Base-by-base conservation (phyloP, 2,888 invertebrate genomes). In the Cetonia aurata region DNA sequence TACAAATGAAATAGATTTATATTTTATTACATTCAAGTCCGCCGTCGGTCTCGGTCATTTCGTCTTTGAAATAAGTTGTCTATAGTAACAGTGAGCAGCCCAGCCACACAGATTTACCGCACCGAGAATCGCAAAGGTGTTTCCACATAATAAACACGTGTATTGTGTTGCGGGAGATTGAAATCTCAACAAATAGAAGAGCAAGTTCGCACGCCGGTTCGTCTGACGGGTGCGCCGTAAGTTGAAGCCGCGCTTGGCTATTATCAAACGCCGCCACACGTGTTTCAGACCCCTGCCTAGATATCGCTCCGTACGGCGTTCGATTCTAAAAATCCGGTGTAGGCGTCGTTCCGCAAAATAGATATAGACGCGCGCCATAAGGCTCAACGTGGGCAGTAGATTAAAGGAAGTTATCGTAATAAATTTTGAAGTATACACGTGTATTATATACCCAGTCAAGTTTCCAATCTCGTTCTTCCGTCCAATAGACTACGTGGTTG, bases 381-480 rank as follows among this genome's bases (percentile, higher is more conserved):
- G 33, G 33, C 33, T 46, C 62, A 37, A 62, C 46, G 42, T 19
- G 17, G 62, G 46, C 48, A 48, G 62, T 33, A 62, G 62, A 62
- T 62, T 62, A 62, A 62, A 62, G 62, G 48, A 62, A 37, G 33
- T 62, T 13, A 48, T 48, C 33, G 62, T 13, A 62, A 62, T 62
- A 62, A 62, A 62, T 62, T 48, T 50, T 25, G 25, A 50, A 50
- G 19, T 50, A 13, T 19, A 15, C 13, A 6, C 17, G 50, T 50
- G 50, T 3, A 13, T 10, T 50, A 50, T 1, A n/a, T 19, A 50
- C 4, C 4, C 25, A 3, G 3, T 25, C 25, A 25, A 4, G 25
- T 25, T 25, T 25, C 25, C 4, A n/a, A 25, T 4, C 25, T 25
- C 4, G 25, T 25, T 25, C 25, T 25, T 25, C 4, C 25, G 1